Conservation (phyloP, 2,888 invertebrate species). For the Eupeodes latifasciatus region DNA sequence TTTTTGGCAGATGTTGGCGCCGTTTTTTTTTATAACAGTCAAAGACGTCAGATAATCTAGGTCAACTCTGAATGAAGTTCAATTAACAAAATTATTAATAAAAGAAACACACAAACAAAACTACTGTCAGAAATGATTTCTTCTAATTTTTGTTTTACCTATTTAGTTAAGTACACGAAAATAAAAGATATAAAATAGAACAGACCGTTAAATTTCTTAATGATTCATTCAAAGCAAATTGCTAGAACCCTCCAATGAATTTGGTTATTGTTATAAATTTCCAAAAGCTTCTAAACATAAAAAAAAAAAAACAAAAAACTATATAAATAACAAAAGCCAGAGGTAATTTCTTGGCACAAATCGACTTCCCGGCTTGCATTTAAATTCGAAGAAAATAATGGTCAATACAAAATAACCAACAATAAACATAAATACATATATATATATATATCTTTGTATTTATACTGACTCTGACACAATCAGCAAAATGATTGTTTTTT, state of each 20-base stretch:
- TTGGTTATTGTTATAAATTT: constrained; percentile 39
- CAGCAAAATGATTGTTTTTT: constrained; percentile 31
- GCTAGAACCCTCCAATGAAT: constrained; percentile 30
- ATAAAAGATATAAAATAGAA: constrained; percentile 7
- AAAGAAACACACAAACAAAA: too few relatives aligned
- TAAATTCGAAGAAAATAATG: constrained; percentile 48
- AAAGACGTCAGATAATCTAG: too few relatives aligned
- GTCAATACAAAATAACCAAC: constrained; percentile 43
- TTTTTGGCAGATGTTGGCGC: too few relatives aligned
- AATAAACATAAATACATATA: too few relatives aligned
- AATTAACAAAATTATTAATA: too few relatives aligned
- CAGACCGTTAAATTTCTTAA: constrained; percentile 5
- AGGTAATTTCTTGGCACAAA: constrained; percentile 60
- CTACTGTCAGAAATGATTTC: too few relatives aligned
- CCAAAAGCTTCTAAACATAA: constrained; percentile 12
- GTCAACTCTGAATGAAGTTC: too few relatives aligned
- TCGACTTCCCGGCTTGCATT: constrained; percentile 61
- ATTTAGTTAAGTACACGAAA: too few relatives aligned
- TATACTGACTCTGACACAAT: background rate
- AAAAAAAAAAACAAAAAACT: constrained; percentile 18
- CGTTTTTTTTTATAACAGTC: too few relatives aligned
- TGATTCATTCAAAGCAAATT: constrained; percentile 19
- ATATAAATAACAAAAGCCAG: background rate
- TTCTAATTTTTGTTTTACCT: too few relatives aligned
- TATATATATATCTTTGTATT: too few relatives aligned